Percentiles rank a stretch among this genome's conserved stretches.
These are phyloP conservation scores for Synchiropus splendidus DNA, from an alignment of 2,113 vertebrate genomes.

Conservation along the genomic window DNA sequence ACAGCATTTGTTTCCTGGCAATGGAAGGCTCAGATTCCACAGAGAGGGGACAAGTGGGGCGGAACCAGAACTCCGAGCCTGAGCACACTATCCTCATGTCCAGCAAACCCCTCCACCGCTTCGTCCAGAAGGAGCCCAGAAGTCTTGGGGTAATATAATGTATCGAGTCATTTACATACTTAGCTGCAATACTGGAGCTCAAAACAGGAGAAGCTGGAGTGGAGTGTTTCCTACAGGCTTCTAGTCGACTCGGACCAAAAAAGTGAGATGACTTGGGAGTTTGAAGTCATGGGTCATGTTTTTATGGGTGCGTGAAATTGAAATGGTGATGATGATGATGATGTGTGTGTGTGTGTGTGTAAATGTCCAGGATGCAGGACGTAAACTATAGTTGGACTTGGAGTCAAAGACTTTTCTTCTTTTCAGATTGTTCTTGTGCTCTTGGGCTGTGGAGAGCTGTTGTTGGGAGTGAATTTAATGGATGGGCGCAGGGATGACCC, in stretches of 20 bases:
- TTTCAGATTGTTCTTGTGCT: slow-evolving; percentile 43
- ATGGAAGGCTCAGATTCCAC: slow-evolving; percentile 25
- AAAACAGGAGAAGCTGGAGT: too few species aligned
- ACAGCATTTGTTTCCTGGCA: background rate
- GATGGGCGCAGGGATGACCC: accelerated
- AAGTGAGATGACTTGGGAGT: too few species aligned
- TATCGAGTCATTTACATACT: background rate
- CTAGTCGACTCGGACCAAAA: too few species aligned
- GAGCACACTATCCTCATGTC: background rate
- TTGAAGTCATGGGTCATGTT: too few species aligned
- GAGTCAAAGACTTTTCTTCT: background rate
- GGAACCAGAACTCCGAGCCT: slow-evolving; percentile 3
- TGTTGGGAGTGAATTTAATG: slow-evolving; percentile 33
- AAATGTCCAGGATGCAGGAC: too few species aligned
- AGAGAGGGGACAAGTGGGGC: slow-evolving; percentile 2
- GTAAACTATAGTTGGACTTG: background rate
- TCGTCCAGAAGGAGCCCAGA: slow-evolving; percentile 37
- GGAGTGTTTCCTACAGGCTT: too few species aligned
- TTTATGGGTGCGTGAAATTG: too few species aligned
- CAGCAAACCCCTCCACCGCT: slow-evolving; percentile 53
- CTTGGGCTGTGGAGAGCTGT: slow-evolving; percentile 42
- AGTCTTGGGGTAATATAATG: slow-evolving; percentile 39
- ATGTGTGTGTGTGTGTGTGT: too few species aligned
- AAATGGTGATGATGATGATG: too few species aligned
- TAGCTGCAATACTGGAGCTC: too few species aligned